Evolutionary conservation across 2,797 vertebrate genomes (phyloP).

Genomic region (Selene dorsalis): DNA sequence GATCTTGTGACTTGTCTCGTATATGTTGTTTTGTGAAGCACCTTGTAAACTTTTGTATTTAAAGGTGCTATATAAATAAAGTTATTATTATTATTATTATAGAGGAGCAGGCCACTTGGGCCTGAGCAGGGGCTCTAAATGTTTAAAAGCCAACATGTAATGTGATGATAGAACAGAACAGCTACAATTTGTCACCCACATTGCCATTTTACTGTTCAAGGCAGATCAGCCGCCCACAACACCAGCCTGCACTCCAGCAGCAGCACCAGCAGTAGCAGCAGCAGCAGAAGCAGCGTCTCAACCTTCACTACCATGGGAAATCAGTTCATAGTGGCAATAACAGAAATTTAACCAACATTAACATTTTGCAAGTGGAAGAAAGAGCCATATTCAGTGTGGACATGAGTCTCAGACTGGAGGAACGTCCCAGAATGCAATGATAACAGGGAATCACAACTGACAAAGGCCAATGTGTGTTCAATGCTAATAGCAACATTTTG

Average conservation of each 20-base stretch:
- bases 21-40: too few species aligned
- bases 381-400: conserved; percentile 5
- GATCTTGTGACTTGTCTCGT: too few species aligned
- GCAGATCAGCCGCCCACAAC: background rate
- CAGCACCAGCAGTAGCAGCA: background rate
- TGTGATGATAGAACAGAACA: background rate
- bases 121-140: background rate
- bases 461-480: conserved; percentile 2
- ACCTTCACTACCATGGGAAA: background rate
- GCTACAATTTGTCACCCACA: background rate
- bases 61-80: too few species aligned
- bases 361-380: background rate
- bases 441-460: background rate
- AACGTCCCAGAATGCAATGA: conserved; percentile 11
- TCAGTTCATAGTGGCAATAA: background rate
- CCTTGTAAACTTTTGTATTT: too few species aligned
- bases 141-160: background rate
- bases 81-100: too few species aligned
- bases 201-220: background rate
- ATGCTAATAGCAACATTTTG: background rate
- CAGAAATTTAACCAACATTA: background rate
- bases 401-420: background rate
- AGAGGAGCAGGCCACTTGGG: background rate
- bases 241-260: background rate
- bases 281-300: background rate